Conservation (phyloP, 2,888 invertebrate genomes). For the Neoascia interrupta region DNA sequence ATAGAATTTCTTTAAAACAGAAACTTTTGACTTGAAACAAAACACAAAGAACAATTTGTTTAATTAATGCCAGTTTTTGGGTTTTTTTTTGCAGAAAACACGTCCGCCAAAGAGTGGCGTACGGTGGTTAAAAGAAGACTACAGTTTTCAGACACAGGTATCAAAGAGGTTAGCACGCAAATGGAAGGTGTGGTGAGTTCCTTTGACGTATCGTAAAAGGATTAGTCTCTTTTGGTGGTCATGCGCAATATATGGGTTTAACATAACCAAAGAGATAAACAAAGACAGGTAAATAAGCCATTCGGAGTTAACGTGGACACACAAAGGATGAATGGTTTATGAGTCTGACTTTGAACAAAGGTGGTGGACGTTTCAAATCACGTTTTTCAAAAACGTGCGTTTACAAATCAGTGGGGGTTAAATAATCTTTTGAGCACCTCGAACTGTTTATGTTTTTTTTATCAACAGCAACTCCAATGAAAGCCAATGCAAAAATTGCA, state of each 20-base stretch:
- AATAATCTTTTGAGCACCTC: too few relatives aligned
- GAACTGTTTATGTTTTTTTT: too few relatives aligned
- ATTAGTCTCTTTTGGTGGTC: slow-evolving; percentile 23
- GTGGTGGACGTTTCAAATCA: slow-evolving; percentile 13
- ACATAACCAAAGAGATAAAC: too few relatives aligned
- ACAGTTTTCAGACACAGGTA: slow-evolving; percentile 36
- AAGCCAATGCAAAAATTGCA: too few relatives aligned
- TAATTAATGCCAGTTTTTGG: slow-evolving; percentile 12
- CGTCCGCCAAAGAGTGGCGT: slow-evolving; percentile 76
- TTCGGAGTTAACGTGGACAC: slow-evolving; percentile 32
- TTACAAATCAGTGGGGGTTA: too few relatives aligned
- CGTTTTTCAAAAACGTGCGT: slow-evolving; percentile 30
- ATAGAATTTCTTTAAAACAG: background rate
- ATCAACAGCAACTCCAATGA: too few relatives aligned
- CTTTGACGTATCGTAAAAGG: too few relatives aligned
- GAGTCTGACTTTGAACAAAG: background rate
- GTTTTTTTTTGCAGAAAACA: slow-evolving; percentile 66
- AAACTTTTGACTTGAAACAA: slow-evolving; percentile 22
- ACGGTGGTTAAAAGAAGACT: slow-evolving; percentile 75
- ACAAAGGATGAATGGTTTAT: slow-evolving; percentile 30
- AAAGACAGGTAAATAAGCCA: background rate
- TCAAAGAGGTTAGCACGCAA: slow-evolving; percentile 3
- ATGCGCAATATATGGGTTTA: slow-evolving; percentile 30
- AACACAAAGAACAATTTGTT: too few relatives aligned
- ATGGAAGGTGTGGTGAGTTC: slow-evolving; percentile 35